Base-by-base conservation (phyloP, 2,888 invertebrate species). In the Merodon equestris region DNA sequence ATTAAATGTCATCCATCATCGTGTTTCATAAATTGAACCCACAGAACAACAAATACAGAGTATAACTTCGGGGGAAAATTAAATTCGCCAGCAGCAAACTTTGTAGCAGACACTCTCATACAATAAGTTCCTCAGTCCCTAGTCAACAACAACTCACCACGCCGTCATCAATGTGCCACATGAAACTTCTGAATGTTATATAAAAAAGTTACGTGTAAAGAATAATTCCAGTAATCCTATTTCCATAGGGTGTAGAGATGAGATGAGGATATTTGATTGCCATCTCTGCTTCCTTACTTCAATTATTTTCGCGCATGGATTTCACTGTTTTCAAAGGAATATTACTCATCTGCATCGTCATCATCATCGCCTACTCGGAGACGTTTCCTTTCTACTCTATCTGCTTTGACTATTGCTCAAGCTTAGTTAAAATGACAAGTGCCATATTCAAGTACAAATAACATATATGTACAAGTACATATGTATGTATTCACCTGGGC, bases 11-110 rank as follows among this genome's bases (percentile, higher is more conserved):
- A 61, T 72, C 42, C 61, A 36, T 77, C 61, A 53, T 58, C 48
- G 67, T 15, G 40, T 68, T 47, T 67, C 72, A 47, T 63, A 68
- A 67, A 74, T 74, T 57, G 67, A 60, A 66, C 58, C 7, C 60
- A 51, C 47, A 40, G 10, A 54, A 73, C 58, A 44, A 18, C 45
- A 71, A 44, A 53, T 42, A 38, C 36, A 56, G 44, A 38, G 48
- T 56, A 54, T 50, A 51, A 60, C 51, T 54, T 56, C 40, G 13
- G 19, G 27, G 19, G 51, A 50, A 76, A 57, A 76, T 71, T 48
- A 66, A 76, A 66, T 71, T 76, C 71, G 70, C 44, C 66, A 57
- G 17, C 58, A 36, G 44, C 44, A 54, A 56, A 56, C 71, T 51
- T 42, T 54, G 15, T 50, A 56, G 17, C 51, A 57, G 56, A 54